Base-by-base conservation (phyloP, 2,797 vertebrate species). In the Pampus argenteus region DNA sequence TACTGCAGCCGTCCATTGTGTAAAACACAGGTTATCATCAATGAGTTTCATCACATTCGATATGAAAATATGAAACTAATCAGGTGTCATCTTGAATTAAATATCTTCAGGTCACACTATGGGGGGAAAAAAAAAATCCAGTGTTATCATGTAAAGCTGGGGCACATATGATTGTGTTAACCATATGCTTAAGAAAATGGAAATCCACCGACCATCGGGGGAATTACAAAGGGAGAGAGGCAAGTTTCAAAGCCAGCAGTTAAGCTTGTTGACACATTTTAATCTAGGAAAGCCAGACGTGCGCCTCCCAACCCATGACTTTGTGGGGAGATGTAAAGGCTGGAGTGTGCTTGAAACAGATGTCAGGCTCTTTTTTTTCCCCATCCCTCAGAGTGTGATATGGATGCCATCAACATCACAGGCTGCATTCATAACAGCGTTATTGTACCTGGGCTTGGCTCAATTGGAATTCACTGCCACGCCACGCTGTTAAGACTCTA, bases 251-350 rank as follows among this genome's bases (percentile, higher is more conserved):
- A 88, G 88, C 66, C 65, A 67, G 86, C 83, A 63, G 88, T 90
- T 93, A 89, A 91, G 90, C 89, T 90, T 91, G 90, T 92, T 92
- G 86, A 91, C 87, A 87, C 84, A 79, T 93, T 93, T 91, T 92
- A 89, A 93, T 94, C 89, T 92, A 81, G 80, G 84, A 89, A 91
- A 87, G 81, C 89, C 90, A 93, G 89, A 77, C 78, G 88, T 79
- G 75, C 59, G 64, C 85, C 88, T 90, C 83, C 80, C 84, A 83
- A 90, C 83, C 91, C 78, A 67, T 80, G 83, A 87, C 88, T 93
- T 92, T 89, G 89, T 85, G 83, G 74, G 77, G 74, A 82, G 86
- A 87, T 85, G 82, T 89, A 84, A 92, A 89, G 83, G 87, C 86
- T 86, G 79, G 88, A 90, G 88, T 81, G 81, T 82, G 88, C 86